Evolutionary conservation across 2,797 vertebrate genomes (phyloP).

Genomic region (Scarus forsteni): DNA sequence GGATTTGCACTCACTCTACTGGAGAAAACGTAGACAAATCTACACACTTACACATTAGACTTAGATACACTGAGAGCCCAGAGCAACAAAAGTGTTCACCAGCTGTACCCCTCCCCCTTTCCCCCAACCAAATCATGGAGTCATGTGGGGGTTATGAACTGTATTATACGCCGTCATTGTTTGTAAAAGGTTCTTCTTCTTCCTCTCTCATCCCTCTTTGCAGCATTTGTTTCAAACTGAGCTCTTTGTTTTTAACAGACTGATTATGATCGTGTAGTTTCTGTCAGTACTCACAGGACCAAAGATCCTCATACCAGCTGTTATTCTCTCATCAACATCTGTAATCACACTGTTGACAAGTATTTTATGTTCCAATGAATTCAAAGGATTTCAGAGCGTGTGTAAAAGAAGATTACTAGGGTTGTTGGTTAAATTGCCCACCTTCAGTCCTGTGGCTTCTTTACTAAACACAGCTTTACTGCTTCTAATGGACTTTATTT

Average conservation of each 20-base stretch:
- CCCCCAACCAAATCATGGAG: conserved; percentile 21
- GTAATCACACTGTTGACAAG: conserved; percentile 21
- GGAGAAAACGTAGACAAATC: conserved; percentile 18
- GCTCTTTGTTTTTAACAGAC: conserved; percentile 57
- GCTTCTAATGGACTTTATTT: too few relatives aligned
- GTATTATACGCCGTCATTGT: conserved; percentile 47
- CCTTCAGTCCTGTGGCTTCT: neutral
- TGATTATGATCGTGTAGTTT: conserved; percentile 51
- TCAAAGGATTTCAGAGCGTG: conserved; percentile 27
- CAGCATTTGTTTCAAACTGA: conserved; percentile 52
- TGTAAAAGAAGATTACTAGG: conserved; percentile 6
- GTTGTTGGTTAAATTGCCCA: neutral
- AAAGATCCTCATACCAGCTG: conserved; percentile 69
- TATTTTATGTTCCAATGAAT: neutral
- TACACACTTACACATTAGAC: conserved; percentile 6
- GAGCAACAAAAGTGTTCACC: conserved; percentile 38
- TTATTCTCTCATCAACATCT: conserved; percentile 31
- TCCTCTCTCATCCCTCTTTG: conserved; percentile 33
- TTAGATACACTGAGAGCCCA: conserved; percentile 15
- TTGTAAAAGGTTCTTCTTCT: conserved; percentile 28
- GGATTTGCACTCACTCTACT: conserved; percentile 33
- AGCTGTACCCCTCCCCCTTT: conserved; percentile 1
- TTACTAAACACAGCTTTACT: too few relatives aligned
- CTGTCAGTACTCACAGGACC: conserved; percentile 70
- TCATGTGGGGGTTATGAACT: conserved; percentile 26